Percentiles rank a stretch among this genome's conserved stretches.
These are phyloP conservation scores for Elanus axillaris DNA, from an alignment of 2,113 vertebrate species.

Conservation along the genomic window DNA sequence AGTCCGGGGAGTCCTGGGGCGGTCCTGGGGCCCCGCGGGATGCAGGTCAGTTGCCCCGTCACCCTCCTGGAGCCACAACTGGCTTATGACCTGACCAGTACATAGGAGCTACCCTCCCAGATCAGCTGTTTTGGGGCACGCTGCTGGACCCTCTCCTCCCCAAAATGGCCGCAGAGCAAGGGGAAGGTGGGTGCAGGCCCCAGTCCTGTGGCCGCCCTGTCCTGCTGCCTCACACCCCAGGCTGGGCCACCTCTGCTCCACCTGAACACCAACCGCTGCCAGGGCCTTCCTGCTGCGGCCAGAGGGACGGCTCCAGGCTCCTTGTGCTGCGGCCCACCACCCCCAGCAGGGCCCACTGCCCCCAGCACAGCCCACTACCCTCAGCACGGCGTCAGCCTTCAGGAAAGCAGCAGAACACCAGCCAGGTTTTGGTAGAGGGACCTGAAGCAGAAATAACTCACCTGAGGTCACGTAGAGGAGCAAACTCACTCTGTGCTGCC, in stretches of 20 bases:
- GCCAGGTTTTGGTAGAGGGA: neutral
- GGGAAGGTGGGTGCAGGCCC: neutral
- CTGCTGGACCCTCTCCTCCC: neutral
- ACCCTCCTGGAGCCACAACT: fast-evolving
- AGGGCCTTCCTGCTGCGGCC: neutral
- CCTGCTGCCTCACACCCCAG: neutral
- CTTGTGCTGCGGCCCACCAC: fast-evolving
- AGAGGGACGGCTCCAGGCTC: fast-evolving
- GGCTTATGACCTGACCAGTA: neutral
- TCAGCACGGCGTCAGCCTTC: neutral
- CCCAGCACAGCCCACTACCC: neutral
- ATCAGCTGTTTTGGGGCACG: fast-evolving
- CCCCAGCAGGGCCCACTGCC: neutral
- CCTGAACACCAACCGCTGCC: fast-evolving
- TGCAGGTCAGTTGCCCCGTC: fast-evolving
- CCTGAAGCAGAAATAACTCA: fast-evolving
- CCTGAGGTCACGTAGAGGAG: neutral
- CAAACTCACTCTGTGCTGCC: fast-evolving
- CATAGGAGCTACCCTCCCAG: no score
- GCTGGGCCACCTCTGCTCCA: no score
- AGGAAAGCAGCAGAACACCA: neutral
- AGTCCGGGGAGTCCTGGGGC: no score
- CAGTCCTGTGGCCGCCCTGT: fast-evolving
- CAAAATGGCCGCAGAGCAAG: neutral
- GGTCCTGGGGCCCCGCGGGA: neutral